Percentiles rank a stretch among this genome's conserved stretches.
phyloP scores from a whole-genome alignment of 2,797 vertebrate genomes.

The Enteromius radiatus region DNA sequence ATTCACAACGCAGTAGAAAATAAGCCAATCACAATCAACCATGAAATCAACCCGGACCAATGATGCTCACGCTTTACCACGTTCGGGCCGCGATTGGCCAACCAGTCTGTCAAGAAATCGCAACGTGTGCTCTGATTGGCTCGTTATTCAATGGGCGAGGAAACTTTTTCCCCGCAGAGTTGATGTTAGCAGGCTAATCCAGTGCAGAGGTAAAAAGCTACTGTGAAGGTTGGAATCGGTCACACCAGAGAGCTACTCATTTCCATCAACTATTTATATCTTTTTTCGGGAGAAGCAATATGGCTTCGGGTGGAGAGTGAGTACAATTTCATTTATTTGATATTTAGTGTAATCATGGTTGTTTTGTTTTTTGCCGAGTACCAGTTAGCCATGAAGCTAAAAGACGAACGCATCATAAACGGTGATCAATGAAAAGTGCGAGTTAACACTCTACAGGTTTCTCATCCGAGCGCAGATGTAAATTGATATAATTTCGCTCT shows the following conservation, averaged over 20 bases:
- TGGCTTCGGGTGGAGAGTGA: slow-evolving; percentile 87
- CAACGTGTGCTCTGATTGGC: slow-evolving; percentile 70
- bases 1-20: slow-evolving; percentile 38
- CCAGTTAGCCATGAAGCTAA: slow-evolving; percentile 39
- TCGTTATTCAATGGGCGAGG: slow-evolving; percentile 35
- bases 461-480: no score
- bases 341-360: not conserved
- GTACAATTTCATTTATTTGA: slow-evolving; percentile 59
- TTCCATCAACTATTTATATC: slow-evolving; percentile 74
- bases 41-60: not conserved
- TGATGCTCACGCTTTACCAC: not conserved
- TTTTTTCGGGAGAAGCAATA: slow-evolving; percentile 75
- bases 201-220: slow-evolving; percentile 56
- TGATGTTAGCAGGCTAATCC: slow-evolving; percentile 63
- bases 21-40: slow-evolving; percentile 4
- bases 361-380: slow-evolving; percentile 33
- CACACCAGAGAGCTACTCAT: slow-evolving; percentile 67
- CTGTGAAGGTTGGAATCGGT: slow-evolving; percentile 54
- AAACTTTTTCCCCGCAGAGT: slow-evolving; percentile 52
- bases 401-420: slow-evolving; percentile 54
- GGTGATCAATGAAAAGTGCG: not conserved
- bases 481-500: not conserved
- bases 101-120: not conserved
- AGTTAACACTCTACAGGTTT: not conserved
- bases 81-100: not conserved